Evolutionary conservation across 2,113 vertebrate genomes (phyloP).

Genomic region (Stercorarius parasiticus): DNA sequence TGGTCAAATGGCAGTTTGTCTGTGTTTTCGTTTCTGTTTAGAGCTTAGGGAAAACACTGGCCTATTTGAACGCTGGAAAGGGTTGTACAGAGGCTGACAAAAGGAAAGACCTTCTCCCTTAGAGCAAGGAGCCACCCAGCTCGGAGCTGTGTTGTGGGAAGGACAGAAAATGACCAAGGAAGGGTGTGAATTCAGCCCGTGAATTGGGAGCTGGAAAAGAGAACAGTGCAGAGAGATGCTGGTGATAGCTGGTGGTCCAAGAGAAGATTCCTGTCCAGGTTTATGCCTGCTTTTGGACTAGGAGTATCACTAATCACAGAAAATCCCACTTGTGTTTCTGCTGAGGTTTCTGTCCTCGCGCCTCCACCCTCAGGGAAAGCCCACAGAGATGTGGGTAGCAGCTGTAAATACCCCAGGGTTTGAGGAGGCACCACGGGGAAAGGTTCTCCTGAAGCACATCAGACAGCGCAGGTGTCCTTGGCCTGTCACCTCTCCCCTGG

Average conservation of each 20-base stretch:
- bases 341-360: neutral
- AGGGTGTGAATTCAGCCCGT: neutral
- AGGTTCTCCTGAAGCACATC: neutral
- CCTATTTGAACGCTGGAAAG: neutral
- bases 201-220: neutral
- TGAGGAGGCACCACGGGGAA: neutral
- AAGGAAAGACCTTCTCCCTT: neutral
- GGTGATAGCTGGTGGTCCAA: neutral
- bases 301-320: neutral
- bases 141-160: neutral
- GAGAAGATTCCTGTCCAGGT: neutral
- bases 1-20: slow-evolving; percentile 21
- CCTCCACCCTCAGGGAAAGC: neutral
- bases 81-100: neutral
- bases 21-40: neutral
- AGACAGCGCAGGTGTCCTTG: neutral
- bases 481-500: neutral
- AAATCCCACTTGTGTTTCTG: neutral
- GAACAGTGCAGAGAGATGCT: neutral
- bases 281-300: neutral
- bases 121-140: neutral
- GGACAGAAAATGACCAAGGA: neutral
- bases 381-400: neutral
- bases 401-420: neutral
- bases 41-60: neutral